A percentile compares a stretch with the other conserved stretches of the same genome.
Evolutionary conservation across 2,797 vertebrate species (phyloP).

Genomic region (Pseudochaenichthys georgianus): DNA sequence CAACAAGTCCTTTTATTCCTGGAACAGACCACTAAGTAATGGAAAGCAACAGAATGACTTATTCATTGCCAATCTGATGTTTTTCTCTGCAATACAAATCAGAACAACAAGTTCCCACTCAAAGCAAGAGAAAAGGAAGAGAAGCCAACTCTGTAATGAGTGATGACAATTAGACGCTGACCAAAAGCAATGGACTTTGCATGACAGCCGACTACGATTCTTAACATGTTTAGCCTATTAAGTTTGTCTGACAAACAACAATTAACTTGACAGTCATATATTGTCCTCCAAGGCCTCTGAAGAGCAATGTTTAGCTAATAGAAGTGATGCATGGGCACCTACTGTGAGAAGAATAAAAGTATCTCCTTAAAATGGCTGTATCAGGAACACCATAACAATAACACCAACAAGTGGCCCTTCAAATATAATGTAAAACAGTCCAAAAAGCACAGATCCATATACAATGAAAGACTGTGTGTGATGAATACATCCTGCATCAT

Average conservation of each 20-base stretch:
- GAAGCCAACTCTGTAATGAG: slow-evolving; percentile 36
- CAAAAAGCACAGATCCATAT: slow-evolving; percentile 19
- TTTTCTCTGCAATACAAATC: slow-evolving; percentile 53
- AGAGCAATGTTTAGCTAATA: background rate
- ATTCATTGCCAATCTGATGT: slow-evolving; percentile 48
- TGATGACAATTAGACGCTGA: slow-evolving; percentile 41
- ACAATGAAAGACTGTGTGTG: slow-evolving; percentile 22
- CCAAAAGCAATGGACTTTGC: slow-evolving; percentile 32
- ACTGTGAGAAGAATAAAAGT: slow-evolving; percentile 14
- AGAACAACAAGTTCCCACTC: slow-evolving; percentile 51
- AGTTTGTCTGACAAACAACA: slow-evolving; percentile 16
- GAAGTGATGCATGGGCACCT: background rate
- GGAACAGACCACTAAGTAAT: slow-evolving; percentile 23
- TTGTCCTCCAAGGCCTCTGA: slow-evolving; percentile 22
- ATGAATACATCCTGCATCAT: slow-evolving; percentile 31
- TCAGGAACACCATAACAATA: background rate
- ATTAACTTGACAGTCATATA: background rate
- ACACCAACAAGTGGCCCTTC: background rate
- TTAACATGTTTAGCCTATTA: slow-evolving; percentile 25
- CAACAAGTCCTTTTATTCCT: slow-evolving; percentile 40
- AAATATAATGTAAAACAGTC: slow-evolving; percentile 8
- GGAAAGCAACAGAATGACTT: slow-evolving; percentile 36
- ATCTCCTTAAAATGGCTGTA: background rate
- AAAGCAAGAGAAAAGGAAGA: slow-evolving; percentile 43
- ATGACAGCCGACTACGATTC: slow-evolving; percentile 19